These are phyloP conservation scores for Seriola quinqueradiata DNA, from an alignment of 2,113 vertebrate species.

Conservation along the genomic window DNA sequence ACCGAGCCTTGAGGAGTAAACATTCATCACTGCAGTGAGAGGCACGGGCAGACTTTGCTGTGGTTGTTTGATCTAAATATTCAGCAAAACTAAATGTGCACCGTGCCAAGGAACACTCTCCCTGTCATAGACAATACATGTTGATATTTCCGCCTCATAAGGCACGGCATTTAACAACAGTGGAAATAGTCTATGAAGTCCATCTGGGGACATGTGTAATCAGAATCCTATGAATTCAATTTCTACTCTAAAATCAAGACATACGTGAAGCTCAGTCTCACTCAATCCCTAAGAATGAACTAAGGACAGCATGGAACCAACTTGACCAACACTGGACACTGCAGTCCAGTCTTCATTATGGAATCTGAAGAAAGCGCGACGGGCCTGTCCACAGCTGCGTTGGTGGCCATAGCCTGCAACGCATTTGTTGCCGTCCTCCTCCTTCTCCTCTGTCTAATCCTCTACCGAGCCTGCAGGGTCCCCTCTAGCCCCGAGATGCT, in stretches of 20 bases:
- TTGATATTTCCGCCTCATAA: constrained; percentile 7
- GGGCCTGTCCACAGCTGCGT: constrained; percentile 82
- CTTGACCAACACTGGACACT: constrained; percentile 3
- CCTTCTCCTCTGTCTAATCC: constrained; percentile 82
- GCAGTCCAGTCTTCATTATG: constrained; percentile 60
- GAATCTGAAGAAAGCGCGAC: constrained; percentile 58
- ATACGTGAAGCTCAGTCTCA: not conserved
- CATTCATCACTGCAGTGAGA: constrained; percentile 33
- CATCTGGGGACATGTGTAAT: not conserved
- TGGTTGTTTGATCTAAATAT: constrained; percentile 17
- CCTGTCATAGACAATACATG: constrained; percentile 3
- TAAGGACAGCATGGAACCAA: constrained; percentile 24
- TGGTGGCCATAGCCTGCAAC: constrained; percentile 87
- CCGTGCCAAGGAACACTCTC: not conserved
- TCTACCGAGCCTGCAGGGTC: constrained; percentile 85
- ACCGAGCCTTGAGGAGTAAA: constrained; percentile 24
- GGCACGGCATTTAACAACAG: not conserved
- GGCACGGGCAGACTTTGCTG: not conserved
- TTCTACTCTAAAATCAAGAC: constrained; percentile 8
- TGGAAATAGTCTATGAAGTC: no score
- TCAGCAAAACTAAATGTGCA: constrained; percentile 9
- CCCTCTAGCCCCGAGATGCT: constrained; percentile 84
- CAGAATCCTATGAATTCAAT: constrained; percentile 12
- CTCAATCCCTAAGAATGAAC: constrained; percentile 7
- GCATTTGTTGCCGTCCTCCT: constrained; percentile 82